A percentile compares a stretch with the other conserved stretches of the same genome.
Evolutionary conservation across 2,797 vertebrate species (phyloP).

Genomic region (Hydrophis major): DNA sequence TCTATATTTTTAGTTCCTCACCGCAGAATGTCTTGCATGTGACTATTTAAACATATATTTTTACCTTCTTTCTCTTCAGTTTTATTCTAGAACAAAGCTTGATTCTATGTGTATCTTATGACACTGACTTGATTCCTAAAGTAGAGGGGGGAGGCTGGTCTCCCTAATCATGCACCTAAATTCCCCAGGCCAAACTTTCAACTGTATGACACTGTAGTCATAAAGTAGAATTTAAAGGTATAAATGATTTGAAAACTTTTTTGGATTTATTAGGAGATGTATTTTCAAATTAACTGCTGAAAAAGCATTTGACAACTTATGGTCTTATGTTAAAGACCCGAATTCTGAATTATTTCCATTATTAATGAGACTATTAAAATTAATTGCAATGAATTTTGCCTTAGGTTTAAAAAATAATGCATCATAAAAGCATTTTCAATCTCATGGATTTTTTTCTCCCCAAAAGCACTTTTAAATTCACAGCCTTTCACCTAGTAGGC

Average conservation of each 20-base stretch:
- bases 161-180: neutral
- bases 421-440: neutral
- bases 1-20: neutral
- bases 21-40: neutral
- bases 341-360: slow-evolving; percentile 37
- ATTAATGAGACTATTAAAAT: slow-evolving; percentile 17
- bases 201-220: neutral
- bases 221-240: slow-evolving; percentile 1
- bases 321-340: slow-evolving; percentile 16
- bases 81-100: neutral
- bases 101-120: neutral
- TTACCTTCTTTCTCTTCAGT: neutral
- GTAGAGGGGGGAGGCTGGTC: neutral
- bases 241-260: neutral
- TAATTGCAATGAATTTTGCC: neutral
- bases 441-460: neutral
- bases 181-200: neutral
- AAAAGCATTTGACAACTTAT: slow-evolving; percentile 11
- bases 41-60: neutral
- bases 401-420: slow-evolving; percentile 25
- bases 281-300: slow-evolving; percentile 28
- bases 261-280: slow-evolving; percentile 35
- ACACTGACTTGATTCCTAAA: neutral
- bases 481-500: neutral
- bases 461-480: slow-evolving; percentile 27